Evolutionary conservation across 2,797 vertebrate species (phyloP).

Genomic region (Amniataba percoides): DNA sequence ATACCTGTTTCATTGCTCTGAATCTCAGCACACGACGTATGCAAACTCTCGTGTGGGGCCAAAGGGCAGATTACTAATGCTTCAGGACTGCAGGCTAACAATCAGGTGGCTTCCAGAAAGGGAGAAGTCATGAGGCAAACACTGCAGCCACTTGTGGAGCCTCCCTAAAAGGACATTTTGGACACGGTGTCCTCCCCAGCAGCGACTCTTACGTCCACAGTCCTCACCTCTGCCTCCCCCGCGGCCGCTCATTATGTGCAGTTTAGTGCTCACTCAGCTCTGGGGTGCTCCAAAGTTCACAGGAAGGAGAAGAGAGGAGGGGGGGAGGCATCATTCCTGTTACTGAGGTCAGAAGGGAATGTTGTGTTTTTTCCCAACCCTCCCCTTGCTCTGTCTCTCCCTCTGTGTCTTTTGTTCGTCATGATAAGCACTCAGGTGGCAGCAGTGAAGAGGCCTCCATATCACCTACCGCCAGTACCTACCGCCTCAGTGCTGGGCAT

Average conservation of each 20-base stretch:
- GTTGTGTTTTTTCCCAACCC: constrained; percentile 52
- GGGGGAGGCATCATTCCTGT: constrained; percentile 31
- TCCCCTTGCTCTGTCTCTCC: constrained; percentile 26
- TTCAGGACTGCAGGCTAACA: constrained; percentile 32
- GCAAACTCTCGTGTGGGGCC: constrained; percentile 24
- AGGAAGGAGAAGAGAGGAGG: constrained; percentile 52
- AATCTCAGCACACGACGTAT: constrained; percentile 18
- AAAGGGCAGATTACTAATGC: constrained; percentile 56
- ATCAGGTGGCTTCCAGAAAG: constrained; percentile 47
- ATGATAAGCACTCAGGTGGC: constrained; percentile 71
- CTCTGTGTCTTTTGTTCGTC: constrained; percentile 41
- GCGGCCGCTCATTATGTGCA: constrained; percentile 43
- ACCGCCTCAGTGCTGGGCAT: constrained; percentile 31
- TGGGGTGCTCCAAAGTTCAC: constrained; percentile 70
- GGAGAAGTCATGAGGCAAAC: constrained; percentile 38
- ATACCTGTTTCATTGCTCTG: constrained; percentile 40
- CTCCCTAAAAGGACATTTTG: constrained; percentile 50
- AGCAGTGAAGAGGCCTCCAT: constrained; percentile 34
- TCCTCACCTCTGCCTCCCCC: constrained; percentile 37
- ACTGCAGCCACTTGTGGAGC: constrained; percentile 33
- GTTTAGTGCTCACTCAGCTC: constrained; percentile 65
- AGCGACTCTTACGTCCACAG: constrained; percentile 5
- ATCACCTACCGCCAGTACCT: constrained; percentile 46
- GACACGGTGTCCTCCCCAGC: constrained; percentile 18
- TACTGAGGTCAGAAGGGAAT: constrained; percentile 62